Conservation (phyloP, 2,888 invertebrate genomes). For the Mesodorylaimus sp. region DNA sequence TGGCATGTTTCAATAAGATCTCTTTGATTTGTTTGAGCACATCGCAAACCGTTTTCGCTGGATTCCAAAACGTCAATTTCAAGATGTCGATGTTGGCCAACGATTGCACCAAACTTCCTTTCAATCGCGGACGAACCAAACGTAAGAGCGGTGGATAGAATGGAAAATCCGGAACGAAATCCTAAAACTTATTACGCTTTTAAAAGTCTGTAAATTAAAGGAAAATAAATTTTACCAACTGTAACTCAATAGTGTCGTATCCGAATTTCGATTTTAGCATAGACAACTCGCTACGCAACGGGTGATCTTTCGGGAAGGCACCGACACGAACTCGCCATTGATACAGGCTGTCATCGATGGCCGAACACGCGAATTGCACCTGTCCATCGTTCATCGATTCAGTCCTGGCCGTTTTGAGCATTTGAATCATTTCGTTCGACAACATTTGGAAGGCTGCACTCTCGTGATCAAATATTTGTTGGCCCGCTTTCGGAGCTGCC, state of each 20-base stretch:
- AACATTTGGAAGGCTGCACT: slow-evolving; percentile 10
- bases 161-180: slow-evolving; percentile 32
- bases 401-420: too few species aligned
- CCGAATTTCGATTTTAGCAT: slow-evolving; percentile 23
- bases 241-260: slow-evolving; percentile 30
- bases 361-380: slow-evolving; percentile 1
- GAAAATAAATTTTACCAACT: slow-evolving; percentile 22
- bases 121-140: slow-evolving; percentile 29
- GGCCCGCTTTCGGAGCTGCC: slow-evolving; percentile 1
- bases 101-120: slow-evolving; percentile 28
- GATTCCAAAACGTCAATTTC: slow-evolving; percentile 32
- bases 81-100: slow-evolving; percentile 30
- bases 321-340: slow-evolving; percentile 6
- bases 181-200: slow-evolving; percentile 15
- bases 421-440: slow-evolving; percentile 5
- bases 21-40: slow-evolving; percentile 29
- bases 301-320: slow-evolving; percentile 3
- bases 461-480: slow-evolving; percentile 9
- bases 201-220: not conserved
- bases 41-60: slow-evolving; percentile 29
- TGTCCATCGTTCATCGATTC: slow-evolving; percentile 3
- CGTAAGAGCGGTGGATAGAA: slow-evolving; percentile 32
- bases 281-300: slow-evolving; percentile 22
- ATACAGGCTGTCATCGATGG: slow-evolving; percentile 8
- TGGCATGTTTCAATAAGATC: slow-evolving; percentile 28